These are phyloP conservation scores for Zonotrichia leucophrys DNA, from an alignment of 2,113 vertebrate genomes.

Conservation along the genomic window DNA sequence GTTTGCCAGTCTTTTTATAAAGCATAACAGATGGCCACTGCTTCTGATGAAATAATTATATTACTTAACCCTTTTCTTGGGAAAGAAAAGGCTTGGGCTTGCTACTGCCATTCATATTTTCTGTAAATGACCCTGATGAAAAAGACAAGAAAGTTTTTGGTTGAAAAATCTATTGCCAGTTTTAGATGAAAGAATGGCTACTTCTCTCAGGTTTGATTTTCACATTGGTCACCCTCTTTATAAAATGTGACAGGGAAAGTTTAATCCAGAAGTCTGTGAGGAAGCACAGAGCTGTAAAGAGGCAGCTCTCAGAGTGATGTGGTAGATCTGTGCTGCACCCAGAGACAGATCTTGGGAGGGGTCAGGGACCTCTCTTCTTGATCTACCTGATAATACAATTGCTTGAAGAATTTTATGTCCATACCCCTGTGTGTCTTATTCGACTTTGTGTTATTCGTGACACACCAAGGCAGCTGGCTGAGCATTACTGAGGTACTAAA, in stretches of 20 bases:
- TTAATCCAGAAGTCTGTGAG: neutral
- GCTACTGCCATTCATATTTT: neutral
- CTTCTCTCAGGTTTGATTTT: neutral
- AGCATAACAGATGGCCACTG: neutral
- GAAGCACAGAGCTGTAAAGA: neutral
- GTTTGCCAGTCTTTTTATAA: neutral
- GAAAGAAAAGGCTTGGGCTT: neutral
- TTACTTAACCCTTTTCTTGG: neutral
- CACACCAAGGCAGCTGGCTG: neutral
- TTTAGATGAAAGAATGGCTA: neutral
- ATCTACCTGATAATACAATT: neutral
- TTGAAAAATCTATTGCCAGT: neutral
- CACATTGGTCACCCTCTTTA: neutral
- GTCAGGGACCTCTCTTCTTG: neutral
- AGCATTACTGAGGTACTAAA: neutral
- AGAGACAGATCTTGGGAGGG: neutral
- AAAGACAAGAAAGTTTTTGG: neutral
- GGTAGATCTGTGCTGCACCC: neutral
- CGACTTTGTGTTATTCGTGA: neutral
- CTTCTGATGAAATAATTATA: neutral
- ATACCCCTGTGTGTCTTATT: neutral
- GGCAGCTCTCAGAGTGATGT: neutral
- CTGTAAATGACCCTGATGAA: neutral
- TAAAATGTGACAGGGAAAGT: neutral
- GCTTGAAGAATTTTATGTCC: neutral